Evolutionary conservation across 2,888 invertebrate genomes (phyloP).

Genomic region (Troides helena): DNA sequence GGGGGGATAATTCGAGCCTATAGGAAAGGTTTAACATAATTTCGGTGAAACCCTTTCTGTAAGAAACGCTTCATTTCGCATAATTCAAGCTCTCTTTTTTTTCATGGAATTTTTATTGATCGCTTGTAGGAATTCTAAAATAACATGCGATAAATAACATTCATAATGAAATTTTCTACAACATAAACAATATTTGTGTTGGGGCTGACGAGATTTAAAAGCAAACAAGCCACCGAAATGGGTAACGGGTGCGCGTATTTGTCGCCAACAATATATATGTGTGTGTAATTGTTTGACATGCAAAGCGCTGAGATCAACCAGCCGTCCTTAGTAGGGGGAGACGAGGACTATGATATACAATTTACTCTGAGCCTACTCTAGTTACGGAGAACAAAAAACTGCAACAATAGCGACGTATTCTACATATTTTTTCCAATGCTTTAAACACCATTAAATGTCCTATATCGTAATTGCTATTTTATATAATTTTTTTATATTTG

Average conservation of each 20-base stretch:
- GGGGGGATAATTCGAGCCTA: conserved; percentile 75
- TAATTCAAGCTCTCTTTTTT: conserved; percentile 48
- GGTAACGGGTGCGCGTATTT: conserved; percentile 63
- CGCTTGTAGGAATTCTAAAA: conserved; percentile 55
- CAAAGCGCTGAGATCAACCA: conserved; percentile 67
- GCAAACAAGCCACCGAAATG: conserved; percentile 60
- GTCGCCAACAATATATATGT: conserved; percentile 59
- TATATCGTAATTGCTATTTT: too few relatives aligned
- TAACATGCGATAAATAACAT: conserved; percentile 70
- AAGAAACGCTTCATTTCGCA: conserved; percentile 44
- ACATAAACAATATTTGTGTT: conserved; percentile 68
- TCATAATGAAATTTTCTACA: conserved; percentile 57
- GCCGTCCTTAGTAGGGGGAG: conserved; percentile 47
- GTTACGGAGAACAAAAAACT: conserved; percentile 28
- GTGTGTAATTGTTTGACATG: conserved; percentile 72
- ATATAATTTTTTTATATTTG: too few relatives aligned
- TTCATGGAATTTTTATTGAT: conserved; percentile 51
- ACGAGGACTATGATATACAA: conserved; percentile 52
- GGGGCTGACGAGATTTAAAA: conserved; percentile 70
- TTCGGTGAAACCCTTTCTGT: conserved; percentile 68
- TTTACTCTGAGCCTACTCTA: conserved; percentile 43
- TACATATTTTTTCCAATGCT: too few relatives aligned
- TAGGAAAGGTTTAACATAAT: conserved; percentile 78
- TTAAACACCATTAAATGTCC: conserved; percentile 12
- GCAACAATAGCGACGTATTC: conserved; percentile 17